Evolutionary conservation across 1,140 invertebrate genomes (phyloP).

Genomic region (silkworm (Bombyx mori)): DNA sequence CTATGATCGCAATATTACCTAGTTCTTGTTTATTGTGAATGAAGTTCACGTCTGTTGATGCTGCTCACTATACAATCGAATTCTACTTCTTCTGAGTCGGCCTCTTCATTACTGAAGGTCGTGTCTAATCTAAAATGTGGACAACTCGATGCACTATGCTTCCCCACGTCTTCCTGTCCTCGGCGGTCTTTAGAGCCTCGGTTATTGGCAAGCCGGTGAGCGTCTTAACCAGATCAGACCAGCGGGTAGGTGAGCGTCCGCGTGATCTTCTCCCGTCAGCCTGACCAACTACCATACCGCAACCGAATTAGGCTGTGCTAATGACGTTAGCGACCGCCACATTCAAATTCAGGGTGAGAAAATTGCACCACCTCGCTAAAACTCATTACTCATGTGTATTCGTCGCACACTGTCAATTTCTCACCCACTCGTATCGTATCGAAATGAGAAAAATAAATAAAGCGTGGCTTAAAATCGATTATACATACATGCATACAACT

Average conservation of each 20-base stretch:
- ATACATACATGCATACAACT: too few relatives aligned
- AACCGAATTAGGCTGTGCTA: constrained; percentile 1
- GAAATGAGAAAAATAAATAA: constrained; percentile 26
- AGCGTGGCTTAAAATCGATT: constrained; percentile 2
- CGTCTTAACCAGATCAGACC: too few relatives aligned
- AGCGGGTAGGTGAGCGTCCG: too few relatives aligned
- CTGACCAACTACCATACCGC: too few relatives aligned
- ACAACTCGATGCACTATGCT: too few relatives aligned
- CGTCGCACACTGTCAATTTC: constrained; percentile 19
- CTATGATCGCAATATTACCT: constrained; percentile 37
- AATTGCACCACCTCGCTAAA: constrained; percentile 33
- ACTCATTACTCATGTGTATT: constrained; percentile 27
- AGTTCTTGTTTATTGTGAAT: constrained; percentile 15
- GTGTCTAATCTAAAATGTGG: too few relatives aligned
- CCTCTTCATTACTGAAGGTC: too few relatives aligned
- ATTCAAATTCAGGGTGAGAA: constrained; percentile 22
- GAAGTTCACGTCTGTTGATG: not conserved
- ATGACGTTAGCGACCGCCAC: constrained; percentile 9
- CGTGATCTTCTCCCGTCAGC: too few relatives aligned
- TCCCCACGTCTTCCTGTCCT: too few relatives aligned
- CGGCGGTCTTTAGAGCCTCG: too few relatives aligned
- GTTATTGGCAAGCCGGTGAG: too few relatives aligned
- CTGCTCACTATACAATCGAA: not conserved
- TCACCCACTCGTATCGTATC: constrained; percentile 20
- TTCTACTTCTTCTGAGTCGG: too few relatives aligned